Base-by-base conservation (phyloP, 2,888 invertebrate genomes). In the Idaea dimidiata region DNA sequence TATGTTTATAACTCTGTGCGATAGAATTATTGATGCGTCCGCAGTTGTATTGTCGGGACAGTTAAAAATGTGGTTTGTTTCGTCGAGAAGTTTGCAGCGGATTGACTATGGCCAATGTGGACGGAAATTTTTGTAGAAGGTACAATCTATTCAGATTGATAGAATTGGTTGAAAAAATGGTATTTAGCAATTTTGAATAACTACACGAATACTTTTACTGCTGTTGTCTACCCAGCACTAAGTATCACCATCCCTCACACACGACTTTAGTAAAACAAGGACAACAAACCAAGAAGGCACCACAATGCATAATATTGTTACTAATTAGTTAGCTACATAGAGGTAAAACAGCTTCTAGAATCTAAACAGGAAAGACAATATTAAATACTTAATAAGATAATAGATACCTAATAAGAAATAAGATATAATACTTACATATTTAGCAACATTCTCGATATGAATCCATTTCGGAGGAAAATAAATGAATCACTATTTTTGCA, bases 21-120 rank as follows among this genome's bases (percentile, higher is more conserved):
- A 62, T 60, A 56, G 59, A 69, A 68, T 72, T 72, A 70, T 72
- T 72, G 70, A 72, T 72, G 72, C 61, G 69, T 60, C 66, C 67
- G 60, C 70, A 63, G 67, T 68, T 68, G 62, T 60, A 69, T 64
- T 60, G 63, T 64, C 53, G 54, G 16, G 59, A 56, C 62, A 55
- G 60, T 65, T 58, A 68, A 68, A 70, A 71, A 67, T 68, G 60
- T 68, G 61, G 56, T 64, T 67, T 68, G 66, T 67, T 64, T 54
- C 53, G 59, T 14, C 14, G 59, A 32, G 16, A 16, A 54, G 58
- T 10, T 43, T 57, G 63, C 43, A 58, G 24, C 5, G 24, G 5
- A 24, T 3, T 24, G 24, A 24, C 24, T 24, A 59, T 17, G 17
- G 60, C 7, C 33, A 59, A 18, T 61, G 16, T 55, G 7, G 16